Percentiles rank a stretch among this genome's conserved stretches.
These are phyloP conservation scores for Lepidurus couesii DNA, from an alignment of 1,140 invertebrate species.

Conservation along the genomic window DNA sequence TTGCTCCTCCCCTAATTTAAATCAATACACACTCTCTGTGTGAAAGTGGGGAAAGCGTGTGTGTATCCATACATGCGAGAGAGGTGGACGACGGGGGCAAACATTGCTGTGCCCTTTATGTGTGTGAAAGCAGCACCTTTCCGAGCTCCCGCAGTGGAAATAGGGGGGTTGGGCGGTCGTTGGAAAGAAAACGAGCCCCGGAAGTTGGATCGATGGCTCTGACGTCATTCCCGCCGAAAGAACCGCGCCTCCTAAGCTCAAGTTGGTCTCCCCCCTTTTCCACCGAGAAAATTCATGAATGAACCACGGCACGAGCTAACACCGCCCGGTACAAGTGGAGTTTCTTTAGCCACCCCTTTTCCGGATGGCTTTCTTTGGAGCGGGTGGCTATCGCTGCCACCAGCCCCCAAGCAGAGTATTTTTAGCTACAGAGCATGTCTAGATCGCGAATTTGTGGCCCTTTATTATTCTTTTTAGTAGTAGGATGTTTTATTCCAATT, in stretches of 20 bases:
- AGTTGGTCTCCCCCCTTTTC: not conserved
- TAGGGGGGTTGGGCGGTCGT: too few relatives aligned
- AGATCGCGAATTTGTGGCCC: too few relatives aligned
- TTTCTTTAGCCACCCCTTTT: too few relatives aligned
- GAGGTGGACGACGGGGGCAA: not conserved
- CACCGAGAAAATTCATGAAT: not conserved
- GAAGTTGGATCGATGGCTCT: not conserved
- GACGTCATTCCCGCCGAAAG: not conserved
- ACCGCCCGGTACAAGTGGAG: not conserved
- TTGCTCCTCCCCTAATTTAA: not conserved
- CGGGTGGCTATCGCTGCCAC: too few relatives aligned
- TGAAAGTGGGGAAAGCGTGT: not conserved
- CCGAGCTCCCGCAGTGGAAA: too few relatives aligned
- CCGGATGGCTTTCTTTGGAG: too few relatives aligned
- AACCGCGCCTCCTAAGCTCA: not conserved
- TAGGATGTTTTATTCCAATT: not conserved
- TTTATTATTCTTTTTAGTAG: too few relatives aligned
- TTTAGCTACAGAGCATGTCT: too few relatives aligned
- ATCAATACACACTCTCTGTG: not conserved
- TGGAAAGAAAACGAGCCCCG: not conserved
- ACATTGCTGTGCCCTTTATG: too few relatives aligned
- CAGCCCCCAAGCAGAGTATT: too few relatives aligned
- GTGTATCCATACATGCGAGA: not conserved
- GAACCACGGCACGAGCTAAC: not conserved
- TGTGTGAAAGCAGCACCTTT: too few relatives aligned